Base-by-base conservation (phyloP, 1,140 invertebrate species). In the Zophobas morio region DNA sequence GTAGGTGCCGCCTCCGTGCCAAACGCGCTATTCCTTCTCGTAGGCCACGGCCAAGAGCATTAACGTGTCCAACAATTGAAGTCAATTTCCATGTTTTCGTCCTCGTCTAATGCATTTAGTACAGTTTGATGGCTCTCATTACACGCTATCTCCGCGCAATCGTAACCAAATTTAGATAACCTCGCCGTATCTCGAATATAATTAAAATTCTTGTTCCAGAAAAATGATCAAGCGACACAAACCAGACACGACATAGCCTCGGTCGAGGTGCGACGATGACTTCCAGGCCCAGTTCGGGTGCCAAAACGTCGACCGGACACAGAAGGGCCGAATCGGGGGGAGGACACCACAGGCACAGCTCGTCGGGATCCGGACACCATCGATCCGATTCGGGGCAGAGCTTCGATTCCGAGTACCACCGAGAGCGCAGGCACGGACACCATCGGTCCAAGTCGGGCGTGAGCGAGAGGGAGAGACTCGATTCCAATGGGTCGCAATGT, bases 351-450 rank as follows among this genome's bases (percentile, higher is more conserved):
- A 70, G 84, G 8, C 83, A 84, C 37, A 83, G 83, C 75, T 84
- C 84, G 20, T 80, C 83, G 6, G 77, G 81, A 70, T 82, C 82
- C 6, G 79, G 79, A 5, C 82, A 84, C 47, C 80, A 84, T 46
- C 77, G 80, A 6, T 84, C 84, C 54, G 85, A 85, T 78, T 85
- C 84, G 70, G 84, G 80, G 34, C 84, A 86, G 39, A 86, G 84
- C 73, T 71, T 82, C 33, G 82, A 83, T 70, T 84, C 82, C 46
- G 84, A 84, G 6, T 78, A 82, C 51, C 74, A 79, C 40, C 74
- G 57, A 34, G 79, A 82, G 46, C 70, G 81, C 6, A 82, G 80
- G 78, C 83, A 83, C 74, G 83, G 83, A n/a, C 85, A 86, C 75
- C 81, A 85, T 77, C 75, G 84, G 6, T 84, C 84, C 32, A 84